phyloP scores from a whole-genome alignment of 2,797 vertebrate genomes.

The Galagoides demidoff region DNA sequence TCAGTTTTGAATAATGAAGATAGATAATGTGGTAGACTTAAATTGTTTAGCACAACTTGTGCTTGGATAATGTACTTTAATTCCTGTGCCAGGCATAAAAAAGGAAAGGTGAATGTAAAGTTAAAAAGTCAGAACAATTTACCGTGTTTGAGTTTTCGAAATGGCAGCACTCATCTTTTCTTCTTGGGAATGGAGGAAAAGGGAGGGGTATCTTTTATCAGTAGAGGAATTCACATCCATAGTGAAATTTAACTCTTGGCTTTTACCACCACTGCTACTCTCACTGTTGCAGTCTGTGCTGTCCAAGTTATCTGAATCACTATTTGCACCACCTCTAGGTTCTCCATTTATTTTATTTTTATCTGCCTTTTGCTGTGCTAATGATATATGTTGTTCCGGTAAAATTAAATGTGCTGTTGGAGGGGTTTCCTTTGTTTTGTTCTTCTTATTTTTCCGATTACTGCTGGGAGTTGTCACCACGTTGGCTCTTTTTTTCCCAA shows the following conservation, averaged over 20 bases:
- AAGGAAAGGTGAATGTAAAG: conserved; percentile 41
- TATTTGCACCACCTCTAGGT: conserved; percentile 94
- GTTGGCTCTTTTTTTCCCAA: conserved; percentile 97
- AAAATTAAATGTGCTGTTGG: conserved; percentile 96
- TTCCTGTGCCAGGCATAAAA: conserved; percentile 23
- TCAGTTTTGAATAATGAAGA: conserved; percentile 48
- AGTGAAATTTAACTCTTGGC: conserved; percentile 93
- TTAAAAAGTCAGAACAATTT: conserved; percentile 80
- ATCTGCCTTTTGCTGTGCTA: conserved; percentile 98
- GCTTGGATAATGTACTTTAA: conserved; percentile 41
- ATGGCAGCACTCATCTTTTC: conserved; percentile 89
- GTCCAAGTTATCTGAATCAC: conserved; percentile 97
- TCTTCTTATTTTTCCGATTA: conserved; percentile 99
- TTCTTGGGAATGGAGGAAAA: conserved; percentile 90
- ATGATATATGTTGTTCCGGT: conserved; percentile 96
- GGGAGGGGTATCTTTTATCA: conserved; percentile 92
- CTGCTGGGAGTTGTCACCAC: conserved; percentile 96
- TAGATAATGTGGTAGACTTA: conserved; percentile 17
- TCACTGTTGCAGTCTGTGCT: conserved; percentile 98
- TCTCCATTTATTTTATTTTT: conserved; percentile 99
- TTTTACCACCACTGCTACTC: conserved; percentile 96
- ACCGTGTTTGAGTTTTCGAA: conserved; percentile 95
- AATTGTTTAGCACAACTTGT: conserved; percentile 40
- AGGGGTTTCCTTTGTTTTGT: conserved; percentile 97
- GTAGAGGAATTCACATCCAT: conserved; percentile 93